Evolutionary conservation across 1,140 invertebrate species (phyloP).

Genomic region (Antheraea pernyi): DNA sequence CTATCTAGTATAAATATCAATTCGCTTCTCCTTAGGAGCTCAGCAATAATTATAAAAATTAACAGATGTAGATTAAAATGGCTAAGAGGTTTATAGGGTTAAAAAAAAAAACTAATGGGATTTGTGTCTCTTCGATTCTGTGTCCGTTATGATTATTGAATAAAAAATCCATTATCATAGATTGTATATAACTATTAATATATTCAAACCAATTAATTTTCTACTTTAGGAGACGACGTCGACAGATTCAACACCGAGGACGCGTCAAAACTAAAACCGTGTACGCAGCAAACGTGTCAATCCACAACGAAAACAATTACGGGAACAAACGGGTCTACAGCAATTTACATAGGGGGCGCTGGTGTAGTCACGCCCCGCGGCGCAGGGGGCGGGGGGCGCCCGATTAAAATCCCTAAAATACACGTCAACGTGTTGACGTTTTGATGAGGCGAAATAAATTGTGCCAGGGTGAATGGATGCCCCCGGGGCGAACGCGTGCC

Average conservation of each 20-base stretch:
- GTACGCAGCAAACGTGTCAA: slow-evolving; percentile 49
- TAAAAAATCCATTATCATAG: too few relatives aligned
- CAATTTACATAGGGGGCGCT: slow-evolving; percentile 65
- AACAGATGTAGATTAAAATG: too few relatives aligned
- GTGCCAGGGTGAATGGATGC: slow-evolving; percentile 44
- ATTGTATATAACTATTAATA: neutral
- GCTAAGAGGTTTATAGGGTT: too few relatives aligned
- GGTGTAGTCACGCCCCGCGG: slow-evolving; percentile 13
- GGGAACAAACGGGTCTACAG: slow-evolving; percentile 42
- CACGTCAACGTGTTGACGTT: slow-evolving; percentile 74
- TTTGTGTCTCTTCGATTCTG: too few relatives aligned
- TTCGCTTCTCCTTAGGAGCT: too few relatives aligned
- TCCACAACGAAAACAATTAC: slow-evolving; percentile 69
- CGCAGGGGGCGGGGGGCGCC: slow-evolving; percentile 36
- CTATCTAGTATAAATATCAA: too few relatives aligned
- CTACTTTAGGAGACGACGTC: neutral
- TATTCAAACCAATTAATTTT: neutral
- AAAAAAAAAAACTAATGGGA: too few relatives aligned
- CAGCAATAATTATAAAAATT: too few relatives aligned
- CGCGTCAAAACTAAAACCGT: slow-evolving; percentile 46
- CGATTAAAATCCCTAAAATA: slow-evolving; percentile 74
- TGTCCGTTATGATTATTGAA: too few relatives aligned
- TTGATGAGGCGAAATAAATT: slow-evolving; percentile 76
- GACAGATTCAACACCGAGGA: neutral
- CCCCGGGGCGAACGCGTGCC: slow-evolving; percentile 55